Conservation (phyloP, 2,888 invertebrate genomes). For the Cheilosia impressa region DNA sequence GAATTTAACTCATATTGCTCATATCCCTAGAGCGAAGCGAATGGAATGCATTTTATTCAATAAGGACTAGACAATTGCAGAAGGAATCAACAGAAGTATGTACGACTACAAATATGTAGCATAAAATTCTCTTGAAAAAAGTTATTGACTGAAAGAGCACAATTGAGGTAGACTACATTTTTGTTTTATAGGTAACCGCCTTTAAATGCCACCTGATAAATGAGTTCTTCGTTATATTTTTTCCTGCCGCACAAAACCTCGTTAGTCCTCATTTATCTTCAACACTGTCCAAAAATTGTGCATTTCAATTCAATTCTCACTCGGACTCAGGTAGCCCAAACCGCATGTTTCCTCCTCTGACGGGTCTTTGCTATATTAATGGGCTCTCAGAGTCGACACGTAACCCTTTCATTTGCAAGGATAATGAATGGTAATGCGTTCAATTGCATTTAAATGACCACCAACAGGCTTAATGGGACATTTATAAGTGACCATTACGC, state of each 20-base stretch:
- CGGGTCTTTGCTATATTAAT: neutral
- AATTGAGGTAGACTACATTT: neutral
- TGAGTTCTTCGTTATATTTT: too few relatives aligned
- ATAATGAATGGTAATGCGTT: slow-evolving; percentile 18
- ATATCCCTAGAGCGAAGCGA: neutral
- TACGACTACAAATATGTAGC: too few relatives aligned
- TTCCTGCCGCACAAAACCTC: too few relatives aligned
- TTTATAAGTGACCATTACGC: slow-evolving; percentile 30
- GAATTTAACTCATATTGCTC: neutral
- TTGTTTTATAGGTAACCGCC: too few relatives aligned
- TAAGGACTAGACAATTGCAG: neutral
- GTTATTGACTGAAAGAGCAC: neutral
- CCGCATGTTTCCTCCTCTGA: neutral
- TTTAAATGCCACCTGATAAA: too few relatives aligned
- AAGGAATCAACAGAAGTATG: neutral
- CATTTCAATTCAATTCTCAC: neutral
- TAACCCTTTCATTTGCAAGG: slow-evolving; percentile 14
- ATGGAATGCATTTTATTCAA: neutral
- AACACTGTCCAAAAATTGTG: neutral
- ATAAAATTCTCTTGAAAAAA: neutral
- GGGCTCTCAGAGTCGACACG: slow-evolving; percentile 8
- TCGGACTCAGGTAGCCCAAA: neutral
- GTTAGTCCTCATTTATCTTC: neutral
- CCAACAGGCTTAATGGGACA: slow-evolving; percentile 26
- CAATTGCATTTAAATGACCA: slow-evolving; percentile 56